Evolutionary conservation across 2,797 vertebrate genomes (phyloP).

Genomic region (Bothrops alternatus): DNA sequence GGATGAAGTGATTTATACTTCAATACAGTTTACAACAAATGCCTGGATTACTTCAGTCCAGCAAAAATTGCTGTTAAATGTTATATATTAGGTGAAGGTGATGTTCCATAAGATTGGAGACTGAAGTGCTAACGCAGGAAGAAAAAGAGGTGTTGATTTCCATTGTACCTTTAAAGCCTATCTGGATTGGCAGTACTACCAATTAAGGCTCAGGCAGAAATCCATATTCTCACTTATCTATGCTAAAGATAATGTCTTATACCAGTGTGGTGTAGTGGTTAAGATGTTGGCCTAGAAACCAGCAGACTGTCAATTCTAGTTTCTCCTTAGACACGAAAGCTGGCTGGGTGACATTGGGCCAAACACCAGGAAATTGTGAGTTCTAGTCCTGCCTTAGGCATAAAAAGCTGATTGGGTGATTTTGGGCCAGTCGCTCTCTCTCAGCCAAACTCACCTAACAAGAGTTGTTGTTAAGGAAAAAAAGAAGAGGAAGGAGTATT

Average conservation of each 20-base stretch:
- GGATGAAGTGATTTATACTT: constrained; percentile 53
- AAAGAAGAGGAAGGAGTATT: neutral
- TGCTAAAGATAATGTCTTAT: neutral
- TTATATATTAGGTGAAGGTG: neutral
- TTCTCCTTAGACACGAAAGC: neutral
- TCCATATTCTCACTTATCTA: neutral
- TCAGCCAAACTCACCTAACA: neutral
- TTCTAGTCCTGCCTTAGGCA: neutral
- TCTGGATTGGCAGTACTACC: neutral
- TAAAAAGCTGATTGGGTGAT: neutral
- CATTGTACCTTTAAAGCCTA: neutral
- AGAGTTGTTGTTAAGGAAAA: neutral
- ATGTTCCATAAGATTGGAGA: neutral
- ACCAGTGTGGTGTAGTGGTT: neutral
- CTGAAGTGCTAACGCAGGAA: neutral
- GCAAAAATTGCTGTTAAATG: constrained; percentile 59
- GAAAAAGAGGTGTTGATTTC: neutral
- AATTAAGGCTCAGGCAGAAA: neutral
- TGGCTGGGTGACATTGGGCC: neutral
- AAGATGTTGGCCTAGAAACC: neutral
- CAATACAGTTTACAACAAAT: constrained; percentile 62
- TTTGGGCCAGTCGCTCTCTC: neutral
- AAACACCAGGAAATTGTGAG: neutral
- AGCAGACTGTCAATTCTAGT: neutral
- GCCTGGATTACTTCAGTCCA: constrained; percentile 53